Conservation (phyloP, 1,140 invertebrate genomes). For the Zaprionus kolodkinae region DNA sequence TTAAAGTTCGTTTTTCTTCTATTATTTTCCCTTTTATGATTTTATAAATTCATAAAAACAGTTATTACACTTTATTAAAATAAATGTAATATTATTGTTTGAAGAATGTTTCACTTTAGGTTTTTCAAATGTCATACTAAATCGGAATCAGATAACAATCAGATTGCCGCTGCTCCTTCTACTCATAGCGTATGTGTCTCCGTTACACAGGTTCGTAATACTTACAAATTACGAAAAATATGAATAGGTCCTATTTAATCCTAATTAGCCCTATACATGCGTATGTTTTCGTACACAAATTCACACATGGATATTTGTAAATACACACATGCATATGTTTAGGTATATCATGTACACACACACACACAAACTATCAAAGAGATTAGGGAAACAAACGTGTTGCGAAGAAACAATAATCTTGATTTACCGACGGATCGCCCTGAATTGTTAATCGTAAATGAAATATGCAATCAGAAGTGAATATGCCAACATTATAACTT, state of each 20-base stretch:
- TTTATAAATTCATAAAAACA: too few species aligned
- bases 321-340: constrained; percentile 9
- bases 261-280: not conserved
- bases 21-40: too few species aligned
- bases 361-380: constrained; percentile 4
- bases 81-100: not conserved
- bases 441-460: constrained; percentile 41
- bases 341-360: not conserved
- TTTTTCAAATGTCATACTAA: not conserved
- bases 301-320: not conserved
- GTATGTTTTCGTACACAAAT: constrained; percentile 3
- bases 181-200: not conserved
- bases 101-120: not conserved
- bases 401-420: constrained; percentile 22
- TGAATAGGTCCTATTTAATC: not conserved
- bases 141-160: not conserved
- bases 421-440: constrained; percentile 32
- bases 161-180: not conserved
- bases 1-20: too few species aligned
- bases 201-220: not conserved
- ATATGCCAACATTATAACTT: constrained; percentile 33
- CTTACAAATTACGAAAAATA: not conserved
- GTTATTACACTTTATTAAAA: not conserved
- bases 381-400: constrained; percentile 15
- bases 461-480: constrained; percentile 39